phyloP scores from a whole-genome alignment of 2,797 vertebrate genomes.

The Brotula barbata region DNA sequence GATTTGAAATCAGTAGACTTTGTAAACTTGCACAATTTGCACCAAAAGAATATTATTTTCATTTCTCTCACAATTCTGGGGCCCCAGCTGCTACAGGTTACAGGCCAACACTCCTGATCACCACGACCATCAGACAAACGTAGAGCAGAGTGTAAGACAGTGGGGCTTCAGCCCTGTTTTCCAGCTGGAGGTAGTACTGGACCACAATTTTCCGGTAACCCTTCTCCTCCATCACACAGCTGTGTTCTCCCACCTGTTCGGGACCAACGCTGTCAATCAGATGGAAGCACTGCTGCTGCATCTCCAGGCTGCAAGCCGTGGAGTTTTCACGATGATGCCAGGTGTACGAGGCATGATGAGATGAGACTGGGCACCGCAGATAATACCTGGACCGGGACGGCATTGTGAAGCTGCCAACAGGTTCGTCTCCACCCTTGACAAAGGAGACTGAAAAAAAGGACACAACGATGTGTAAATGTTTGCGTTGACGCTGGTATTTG shows the following conservation, averaged over 20 bases:
- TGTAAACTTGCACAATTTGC: too few species aligned
- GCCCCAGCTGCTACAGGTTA: too few species aligned
- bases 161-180: neutral
- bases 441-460: neutral
- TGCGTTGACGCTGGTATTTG: too few species aligned
- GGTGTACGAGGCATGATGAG: constrained; percentile 68
- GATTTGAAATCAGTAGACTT: too few species aligned
- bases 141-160: neutral
- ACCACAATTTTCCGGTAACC: constrained; percentile 37
- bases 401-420: neutral
- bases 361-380: constrained; percentile 61
- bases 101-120: constrained; percentile 24
- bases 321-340: constrained; percentile 38
- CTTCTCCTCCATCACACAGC: constrained; percentile 61
- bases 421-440: neutral
- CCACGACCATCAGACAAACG: constrained; percentile 36
- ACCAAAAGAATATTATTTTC: too few species aligned
- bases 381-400: constrained; percentile 30
- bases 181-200: constrained; percentile 20
- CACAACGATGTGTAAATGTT: neutral
- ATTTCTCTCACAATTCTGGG: too few species aligned
- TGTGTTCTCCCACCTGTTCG: constrained; percentile 49
- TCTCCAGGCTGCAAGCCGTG: neutral
- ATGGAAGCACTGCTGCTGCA: constrained; percentile 46
- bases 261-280: constrained; percentile 63